These are phyloP conservation scores for Gavia stellata DNA, from an alignment of 2,113 vertebrate genomes.

Conservation along the genomic window DNA sequence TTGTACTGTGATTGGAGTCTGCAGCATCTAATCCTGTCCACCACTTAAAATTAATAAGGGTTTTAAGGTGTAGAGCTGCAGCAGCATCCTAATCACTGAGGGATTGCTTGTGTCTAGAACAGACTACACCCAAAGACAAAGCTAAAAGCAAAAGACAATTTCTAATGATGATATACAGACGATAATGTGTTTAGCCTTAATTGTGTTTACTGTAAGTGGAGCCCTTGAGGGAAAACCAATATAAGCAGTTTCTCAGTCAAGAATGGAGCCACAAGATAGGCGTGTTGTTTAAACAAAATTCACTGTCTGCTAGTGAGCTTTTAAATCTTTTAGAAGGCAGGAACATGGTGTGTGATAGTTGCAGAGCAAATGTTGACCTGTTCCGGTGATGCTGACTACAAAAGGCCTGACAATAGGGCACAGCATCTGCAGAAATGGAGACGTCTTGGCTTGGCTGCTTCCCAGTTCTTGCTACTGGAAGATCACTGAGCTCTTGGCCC, in stretches of 20 bases:
- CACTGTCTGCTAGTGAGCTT: background rate
- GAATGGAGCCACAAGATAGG: background rate
- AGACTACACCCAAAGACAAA: background rate
- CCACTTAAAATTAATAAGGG: background rate
- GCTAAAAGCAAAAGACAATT: constrained; percentile 17
- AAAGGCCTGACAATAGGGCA: background rate
- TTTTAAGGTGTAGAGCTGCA: background rate
- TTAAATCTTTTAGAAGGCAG: background rate
- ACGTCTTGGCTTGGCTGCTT: background rate
- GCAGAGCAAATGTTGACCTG: background rate
- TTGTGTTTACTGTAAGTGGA: constrained; percentile 32
- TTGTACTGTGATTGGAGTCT: background rate
- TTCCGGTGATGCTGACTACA: background rate
- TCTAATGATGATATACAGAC: background rate
- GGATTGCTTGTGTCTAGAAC: background rate
- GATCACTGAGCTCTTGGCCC: background rate
- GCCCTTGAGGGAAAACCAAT: constrained; percentile 22
- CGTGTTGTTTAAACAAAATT: background rate
- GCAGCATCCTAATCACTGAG: background rate
- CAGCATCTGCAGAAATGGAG: background rate
- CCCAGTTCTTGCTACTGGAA: background rate
- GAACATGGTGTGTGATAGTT: background rate
- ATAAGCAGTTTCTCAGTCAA: background rate
- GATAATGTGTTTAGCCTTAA: constrained; percentile 43
- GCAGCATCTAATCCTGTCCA: background rate